These are phyloP conservation scores for Platynereis dumerilii DNA, from an alignment of 2,888 invertebrate species.

Conservation along the genomic window DNA sequence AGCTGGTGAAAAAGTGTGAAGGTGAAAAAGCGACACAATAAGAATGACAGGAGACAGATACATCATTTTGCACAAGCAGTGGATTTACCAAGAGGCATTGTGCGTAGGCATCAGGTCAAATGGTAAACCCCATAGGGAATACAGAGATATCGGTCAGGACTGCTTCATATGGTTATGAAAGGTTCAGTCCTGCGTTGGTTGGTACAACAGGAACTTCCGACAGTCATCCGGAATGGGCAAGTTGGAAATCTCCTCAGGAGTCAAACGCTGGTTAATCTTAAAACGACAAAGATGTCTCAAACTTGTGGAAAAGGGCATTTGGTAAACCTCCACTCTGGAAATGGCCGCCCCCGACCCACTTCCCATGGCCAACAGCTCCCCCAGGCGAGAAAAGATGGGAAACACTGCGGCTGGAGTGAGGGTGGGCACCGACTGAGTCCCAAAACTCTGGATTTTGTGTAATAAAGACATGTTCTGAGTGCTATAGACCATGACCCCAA, in stretches of 20 bases:
- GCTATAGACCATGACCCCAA: constrained; percentile 6
- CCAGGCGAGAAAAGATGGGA: constrained; percentile 1
- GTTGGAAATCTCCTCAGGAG: background rate
- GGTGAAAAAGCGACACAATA: no score
- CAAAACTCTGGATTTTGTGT: constrained; percentile 10
- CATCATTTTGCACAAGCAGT: no score
- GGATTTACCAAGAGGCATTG: no score
- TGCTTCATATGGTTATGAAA: no score
- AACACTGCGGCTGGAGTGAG: constrained; percentile 6
- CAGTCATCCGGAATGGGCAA: background rate
- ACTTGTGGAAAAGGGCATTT: background rate
- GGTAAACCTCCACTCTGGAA: background rate
- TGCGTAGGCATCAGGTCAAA: no score
- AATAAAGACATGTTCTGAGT: background rate
- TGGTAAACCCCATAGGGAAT: no score
- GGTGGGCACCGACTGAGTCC: background rate
- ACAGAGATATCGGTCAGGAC: no score
- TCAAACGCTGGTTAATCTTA: constrained; percentile 1
- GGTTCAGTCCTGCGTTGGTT: background rate
- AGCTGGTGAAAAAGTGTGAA: no score
- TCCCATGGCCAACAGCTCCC: constrained; percentile 2
- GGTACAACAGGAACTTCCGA: background rate
- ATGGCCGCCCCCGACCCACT: background rate
- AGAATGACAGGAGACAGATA: no score
- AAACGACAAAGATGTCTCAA: background rate